Evolutionary conservation across 1,140 invertebrate species (phyloP).

Genomic region (Solenopsis invicta): DNA sequence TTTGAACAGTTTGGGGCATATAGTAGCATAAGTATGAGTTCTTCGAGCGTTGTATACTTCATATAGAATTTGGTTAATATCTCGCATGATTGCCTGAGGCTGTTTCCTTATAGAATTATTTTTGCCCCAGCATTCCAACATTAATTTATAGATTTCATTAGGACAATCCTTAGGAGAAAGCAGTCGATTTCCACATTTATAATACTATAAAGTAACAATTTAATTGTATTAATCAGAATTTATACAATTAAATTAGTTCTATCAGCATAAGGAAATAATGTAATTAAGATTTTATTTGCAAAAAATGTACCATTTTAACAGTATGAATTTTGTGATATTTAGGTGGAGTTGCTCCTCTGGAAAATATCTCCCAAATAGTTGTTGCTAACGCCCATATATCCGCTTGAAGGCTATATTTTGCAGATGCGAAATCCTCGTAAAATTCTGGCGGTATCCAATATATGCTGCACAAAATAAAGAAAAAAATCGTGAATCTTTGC

Average conservation of each 20-base stretch:
- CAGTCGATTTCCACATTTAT: slow-evolving; percentile 91
- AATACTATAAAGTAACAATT: slow-evolving; percentile 86
- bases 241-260: background rate
- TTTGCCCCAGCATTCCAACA: slow-evolving; percentile 95
- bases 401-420: slow-evolving; percentile 89
- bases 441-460: slow-evolving; percentile 95
- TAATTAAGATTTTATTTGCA: slow-evolving; percentile 26
- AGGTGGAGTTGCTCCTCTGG: slow-evolving; percentile 89
- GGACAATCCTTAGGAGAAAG: slow-evolving; percentile 93
- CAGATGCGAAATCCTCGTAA: slow-evolving; percentile 90
- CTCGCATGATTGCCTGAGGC: slow-evolving; percentile 93
- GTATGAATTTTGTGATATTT: slow-evolving; percentile 75
- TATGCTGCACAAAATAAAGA: slow-evolving; percentile 87
- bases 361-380: slow-evolving; percentile 96
- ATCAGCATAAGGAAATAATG: slow-evolving; percentile 17
- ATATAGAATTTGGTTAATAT: slow-evolving; percentile 93
- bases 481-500: slow-evolving; percentile 12
- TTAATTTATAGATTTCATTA: slow-evolving; percentile 93
- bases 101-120: slow-evolving; percentile 91
- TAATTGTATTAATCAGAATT: background rate
- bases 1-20: slow-evolving; percentile 84
- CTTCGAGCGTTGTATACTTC: slow-evolving; percentile 90
- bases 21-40: slow-evolving; percentile 88
- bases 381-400: slow-evolving; percentile 97
- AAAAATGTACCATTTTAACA: slow-evolving; percentile 80